Base-by-base conservation (phyloP, 2,888 invertebrate genomes). In the Melieria omissa region DNA sequence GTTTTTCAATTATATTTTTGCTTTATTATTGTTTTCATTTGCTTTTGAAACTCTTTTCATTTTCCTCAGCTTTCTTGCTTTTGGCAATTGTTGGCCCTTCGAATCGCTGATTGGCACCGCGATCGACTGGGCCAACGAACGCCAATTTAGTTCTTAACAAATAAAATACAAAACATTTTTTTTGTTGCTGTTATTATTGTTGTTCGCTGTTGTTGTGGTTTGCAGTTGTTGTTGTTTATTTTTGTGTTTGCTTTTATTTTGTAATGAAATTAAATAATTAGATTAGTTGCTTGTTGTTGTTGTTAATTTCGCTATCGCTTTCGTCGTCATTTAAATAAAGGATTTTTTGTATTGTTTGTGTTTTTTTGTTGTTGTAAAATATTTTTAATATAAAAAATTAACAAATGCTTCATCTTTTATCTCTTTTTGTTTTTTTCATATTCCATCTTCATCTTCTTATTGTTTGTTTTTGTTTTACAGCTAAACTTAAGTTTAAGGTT, bases 401-500 rank as follows among this genome's bases (percentile, higher is more conserved):
- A 64, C 69, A 63, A 68, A 63, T 68, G 55, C 67, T 65, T 73
- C 47, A 54, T 71, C 72, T 65, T 60, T 58, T 70, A 61, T 67
- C 73, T 65, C 14, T 72, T 72, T 71, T 71, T 71, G 62, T 74
- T 74, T 46, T 44, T 62, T 54, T 62, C 55, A 65, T 71, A 70
- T 74, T 70, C 67, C 65, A 69, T 47, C 72, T 73, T 29, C 68
- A 66, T 74, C 49, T 62, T 62, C 70, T 49, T 73, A 52, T 74
- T 73, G 73, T 73, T 70, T 72, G 71, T 73, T 72, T 73, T 74
- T 61, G 68, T 74, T 71, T 70, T 46, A 57, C 47, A 57, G 41
- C 62, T 70, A 70, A 47, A 64, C 47, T 47, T 63, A 16, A 70
- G 47, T 63, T 63, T 42, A 42, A 41, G 10, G 29, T 58, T 60